Conservation (phyloP, 2,888 invertebrate genomes). For the Atethmia centrago region DNA sequence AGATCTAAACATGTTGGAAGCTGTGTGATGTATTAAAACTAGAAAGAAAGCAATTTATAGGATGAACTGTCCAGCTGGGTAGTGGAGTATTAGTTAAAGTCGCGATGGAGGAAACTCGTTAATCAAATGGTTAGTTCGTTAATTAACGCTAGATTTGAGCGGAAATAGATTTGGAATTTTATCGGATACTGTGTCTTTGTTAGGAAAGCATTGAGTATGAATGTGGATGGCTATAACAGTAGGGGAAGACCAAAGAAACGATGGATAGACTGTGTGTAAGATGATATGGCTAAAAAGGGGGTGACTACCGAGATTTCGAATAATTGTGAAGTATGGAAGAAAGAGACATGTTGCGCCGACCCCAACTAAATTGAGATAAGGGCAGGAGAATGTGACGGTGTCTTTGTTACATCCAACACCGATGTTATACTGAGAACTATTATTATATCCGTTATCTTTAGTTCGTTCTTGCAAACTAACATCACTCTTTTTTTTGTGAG, state of each 20-base stretch:
- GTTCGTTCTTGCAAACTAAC: constrained; percentile 33
- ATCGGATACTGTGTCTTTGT: constrained; percentile 1
- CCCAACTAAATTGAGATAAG: no score
- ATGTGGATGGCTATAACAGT: no score
- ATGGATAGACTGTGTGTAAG: no score
- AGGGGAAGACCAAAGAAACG: no score
- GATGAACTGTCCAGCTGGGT: constrained; percentile 19
- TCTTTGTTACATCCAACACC: constrained; percentile 5
- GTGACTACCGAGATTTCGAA: no score
- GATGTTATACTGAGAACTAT: constrained; percentile 6
- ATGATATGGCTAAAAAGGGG: no score
- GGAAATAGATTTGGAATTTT: constrained; percentile 29
- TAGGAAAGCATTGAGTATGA: no score
- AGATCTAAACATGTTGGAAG: constrained; percentile 22
- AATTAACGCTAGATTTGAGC: constrained; percentile 38
- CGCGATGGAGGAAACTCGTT: constrained; percentile 27
- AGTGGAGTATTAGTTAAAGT: constrained; percentile 53
- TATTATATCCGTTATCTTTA: constrained; percentile 36
- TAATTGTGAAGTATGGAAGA: no score
- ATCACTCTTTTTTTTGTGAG: constrained; percentile 55
- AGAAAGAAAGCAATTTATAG: constrained; percentile 39
- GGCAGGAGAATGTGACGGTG: no score
- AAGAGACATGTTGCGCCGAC: no score
- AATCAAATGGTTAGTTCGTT: constrained; percentile 49
- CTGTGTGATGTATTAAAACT: constrained; percentile 4